These are phyloP conservation scores for Avahi laniger DNA, from an alignment of 2,797 vertebrate species.

Conservation along the genomic window DNA sequence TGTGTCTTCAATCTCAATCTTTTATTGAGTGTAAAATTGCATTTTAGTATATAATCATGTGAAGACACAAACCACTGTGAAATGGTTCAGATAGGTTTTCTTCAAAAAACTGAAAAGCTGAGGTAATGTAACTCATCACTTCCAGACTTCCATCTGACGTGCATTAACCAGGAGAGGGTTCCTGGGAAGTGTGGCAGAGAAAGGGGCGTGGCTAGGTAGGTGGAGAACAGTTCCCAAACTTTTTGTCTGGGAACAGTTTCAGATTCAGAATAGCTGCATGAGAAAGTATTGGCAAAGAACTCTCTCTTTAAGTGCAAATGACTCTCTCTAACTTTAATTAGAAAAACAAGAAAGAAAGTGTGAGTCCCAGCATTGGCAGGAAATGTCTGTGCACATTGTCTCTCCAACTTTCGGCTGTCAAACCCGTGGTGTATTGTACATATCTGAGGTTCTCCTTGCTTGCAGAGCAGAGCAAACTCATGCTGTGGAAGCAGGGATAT, in stretches of 20 bases:
- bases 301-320: slow-evolving; percentile 35
- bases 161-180: not conserved
- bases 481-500: not conserved
- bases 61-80: not conserved
- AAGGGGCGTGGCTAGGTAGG: not conserved
- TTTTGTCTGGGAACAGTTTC: slow-evolving; percentile 45
- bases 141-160: not conserved
- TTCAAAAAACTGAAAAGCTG: not conserved
- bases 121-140: not conserved
- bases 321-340: slow-evolving; percentile 43
- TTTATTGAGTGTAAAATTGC: not conserved
- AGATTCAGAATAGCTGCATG: slow-evolving; percentile 25
- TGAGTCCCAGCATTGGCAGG: not conserved
- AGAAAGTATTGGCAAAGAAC: slow-evolving; percentile 41
- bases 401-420: slow-evolving; percentile 20
- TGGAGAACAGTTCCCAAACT: slow-evolving; percentile 17
- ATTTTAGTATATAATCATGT: slow-evolving; percentile 11
- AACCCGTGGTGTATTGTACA: not conserved
- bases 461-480: not conserved
- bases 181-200: not conserved
- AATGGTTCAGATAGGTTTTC: not conserved
- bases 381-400: not conserved
- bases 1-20: not conserved
- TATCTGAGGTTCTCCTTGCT: not conserved
- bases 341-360: slow-evolving; percentile 35